Evolutionary conservation across 2,888 invertebrate genomes (phyloP).

Genomic region (Arrhopalites spinosus): DNA sequence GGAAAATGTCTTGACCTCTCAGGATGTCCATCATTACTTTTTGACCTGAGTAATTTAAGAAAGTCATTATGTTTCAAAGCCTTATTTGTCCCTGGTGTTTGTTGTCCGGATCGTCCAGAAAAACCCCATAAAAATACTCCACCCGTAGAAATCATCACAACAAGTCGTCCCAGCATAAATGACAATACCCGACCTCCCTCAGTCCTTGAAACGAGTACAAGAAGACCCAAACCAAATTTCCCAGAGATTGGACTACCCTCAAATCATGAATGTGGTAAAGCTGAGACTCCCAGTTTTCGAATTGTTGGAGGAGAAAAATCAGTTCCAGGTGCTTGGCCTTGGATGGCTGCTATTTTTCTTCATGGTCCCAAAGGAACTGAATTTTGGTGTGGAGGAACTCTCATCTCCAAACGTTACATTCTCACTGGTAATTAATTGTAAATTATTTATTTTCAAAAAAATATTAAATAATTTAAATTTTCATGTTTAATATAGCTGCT

Average conservation of each 20-base stretch:
- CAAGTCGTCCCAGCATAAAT: conserved; percentile 29
- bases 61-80: conserved; percentile 90
- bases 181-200: conserved; percentile 42
- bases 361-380: conserved; percentile 82
- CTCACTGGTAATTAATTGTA: conserved; percentile 64
- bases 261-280: conserved; percentile 69
- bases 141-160: conserved; percentile 38
- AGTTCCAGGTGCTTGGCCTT: conserved; percentile 71
- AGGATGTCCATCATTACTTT: conserved; percentile 80
- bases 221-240: conserved; percentile 37
- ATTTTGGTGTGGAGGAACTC: conserved; percentile 92
- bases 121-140: conserved; percentile 33
- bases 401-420: conserved; percentile 79
- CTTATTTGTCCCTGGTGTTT: conserved; percentile 88
- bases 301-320: conserved; percentile 78
- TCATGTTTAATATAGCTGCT: conserved; percentile 66
- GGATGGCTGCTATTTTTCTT: conserved; percentile 93
- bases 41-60: conserved; percentile 79
- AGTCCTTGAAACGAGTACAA: conserved; percentile 46
- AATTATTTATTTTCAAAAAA: not conserved
- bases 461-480: no score
- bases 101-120: conserved; percentile 69
- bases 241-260: conserved; percentile 12
- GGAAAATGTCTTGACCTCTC: conserved; percentile 87
- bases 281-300: conserved; percentile 65